Conservation (phyloP, 2,888 invertebrate genomes). For the Meta bourneti region DNA sequence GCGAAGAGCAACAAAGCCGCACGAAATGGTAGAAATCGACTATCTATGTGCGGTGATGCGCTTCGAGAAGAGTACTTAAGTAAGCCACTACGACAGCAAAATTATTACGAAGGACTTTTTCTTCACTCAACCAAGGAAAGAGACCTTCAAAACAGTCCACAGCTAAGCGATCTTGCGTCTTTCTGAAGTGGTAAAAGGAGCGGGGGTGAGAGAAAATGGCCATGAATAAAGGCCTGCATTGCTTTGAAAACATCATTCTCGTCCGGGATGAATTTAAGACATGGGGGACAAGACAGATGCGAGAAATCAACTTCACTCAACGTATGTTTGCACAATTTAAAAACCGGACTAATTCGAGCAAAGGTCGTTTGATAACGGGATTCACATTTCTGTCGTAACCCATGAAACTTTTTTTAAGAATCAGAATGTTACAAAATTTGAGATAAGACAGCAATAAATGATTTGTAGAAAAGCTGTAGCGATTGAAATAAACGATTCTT, state of each 20-base stretch:
- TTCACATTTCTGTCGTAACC: background rate
- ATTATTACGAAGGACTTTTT: conserved; percentile 35
- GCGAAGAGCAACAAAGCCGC: background rate
- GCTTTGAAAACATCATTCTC: background rate
- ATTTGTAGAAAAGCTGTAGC: background rate
- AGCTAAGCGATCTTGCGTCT: background rate
- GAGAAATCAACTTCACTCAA: background rate
- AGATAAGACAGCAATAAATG: background rate
- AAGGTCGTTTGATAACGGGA: background rate
- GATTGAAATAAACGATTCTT: background rate
- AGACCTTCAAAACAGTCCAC: conserved; percentile 31
- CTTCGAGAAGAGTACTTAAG: conserved; percentile 50
- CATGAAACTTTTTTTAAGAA: background rate
- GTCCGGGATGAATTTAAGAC: background rate
- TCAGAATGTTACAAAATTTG: background rate
- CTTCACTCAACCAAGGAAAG: conserved; percentile 32
- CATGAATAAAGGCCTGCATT: background rate
- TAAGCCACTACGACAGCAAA: conserved; percentile 38
- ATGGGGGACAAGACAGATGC: background rate
- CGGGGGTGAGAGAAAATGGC: conserved; percentile 1
- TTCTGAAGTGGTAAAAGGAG: background rate
- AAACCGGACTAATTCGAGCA: background rate
- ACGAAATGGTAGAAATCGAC: conserved; percentile 14
- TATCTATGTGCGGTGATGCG: conserved; percentile 49
- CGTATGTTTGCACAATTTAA: background rate